Evolutionary conservation across 2,797 vertebrate genomes (phyloP).

Genomic region (Micrastur ruficollis): DNA sequence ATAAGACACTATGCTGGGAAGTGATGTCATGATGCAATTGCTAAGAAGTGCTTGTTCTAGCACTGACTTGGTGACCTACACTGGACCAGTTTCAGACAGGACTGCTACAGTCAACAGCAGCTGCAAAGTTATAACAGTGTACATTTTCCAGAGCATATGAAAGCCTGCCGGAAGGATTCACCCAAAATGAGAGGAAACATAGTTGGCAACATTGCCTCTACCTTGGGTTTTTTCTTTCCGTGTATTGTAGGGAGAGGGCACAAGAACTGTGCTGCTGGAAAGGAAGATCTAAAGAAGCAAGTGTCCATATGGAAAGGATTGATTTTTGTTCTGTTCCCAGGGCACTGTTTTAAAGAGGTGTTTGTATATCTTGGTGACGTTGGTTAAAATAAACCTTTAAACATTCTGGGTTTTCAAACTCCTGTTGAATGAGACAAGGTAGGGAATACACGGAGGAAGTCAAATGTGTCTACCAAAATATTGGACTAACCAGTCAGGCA

Average conservation of each 20-base stretch:
- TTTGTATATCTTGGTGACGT: conserved; percentile 17
- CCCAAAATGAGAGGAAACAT: background rate
- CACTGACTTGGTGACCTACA: background rate
- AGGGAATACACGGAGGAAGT: background rate
- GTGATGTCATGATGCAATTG: background rate
- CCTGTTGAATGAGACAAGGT: background rate
- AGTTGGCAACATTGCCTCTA: background rate
- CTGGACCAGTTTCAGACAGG: background rate
- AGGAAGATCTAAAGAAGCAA: background rate
- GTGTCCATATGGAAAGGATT: background rate
- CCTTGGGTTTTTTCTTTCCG: background rate
- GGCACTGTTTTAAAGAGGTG: conserved; percentile 23
- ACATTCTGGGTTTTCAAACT: background rate
- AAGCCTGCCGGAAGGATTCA: background rate
- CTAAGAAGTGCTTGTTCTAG: background rate
- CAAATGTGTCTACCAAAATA: background rate
- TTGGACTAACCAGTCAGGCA: background rate
- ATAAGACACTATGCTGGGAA: background rate
- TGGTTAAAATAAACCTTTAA: conserved; percentile 20
- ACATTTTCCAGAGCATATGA: background rate
- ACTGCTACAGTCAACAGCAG: background rate
- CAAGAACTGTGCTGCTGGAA: background rate
- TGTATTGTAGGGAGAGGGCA: background rate
- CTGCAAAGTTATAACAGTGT: background rate
- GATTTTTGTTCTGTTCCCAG: conserved; percentile 5